Percentiles rank a stretch among this genome's conserved stretches.
These are phyloP conservation scores for Uria lomvia DNA, from an alignment of 2,113 vertebrate genomes.

Conservation along the genomic window DNA sequence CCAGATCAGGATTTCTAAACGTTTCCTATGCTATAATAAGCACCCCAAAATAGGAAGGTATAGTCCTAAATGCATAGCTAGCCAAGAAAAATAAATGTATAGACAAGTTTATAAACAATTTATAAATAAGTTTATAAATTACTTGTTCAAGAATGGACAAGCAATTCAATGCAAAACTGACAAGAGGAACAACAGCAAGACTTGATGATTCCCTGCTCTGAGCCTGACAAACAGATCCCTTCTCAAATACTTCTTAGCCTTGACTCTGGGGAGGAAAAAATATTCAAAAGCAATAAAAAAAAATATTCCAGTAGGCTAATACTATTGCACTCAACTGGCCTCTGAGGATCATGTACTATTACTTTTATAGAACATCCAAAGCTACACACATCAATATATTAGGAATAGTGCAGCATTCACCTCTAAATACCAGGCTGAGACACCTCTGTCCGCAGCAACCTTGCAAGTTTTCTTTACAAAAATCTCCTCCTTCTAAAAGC, in stretches of 20 bases:
- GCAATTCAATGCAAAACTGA: background rate
- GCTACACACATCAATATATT: background rate
- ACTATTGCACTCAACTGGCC: rapidly evolving
- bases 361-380: background rate
- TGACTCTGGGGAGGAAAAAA: background rate
- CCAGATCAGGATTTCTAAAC: background rate
- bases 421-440: background rate
- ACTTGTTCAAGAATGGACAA: background rate
- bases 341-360: rapidly evolving
- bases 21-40: background rate
- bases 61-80: background rate
- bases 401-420: background rate
- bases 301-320: background rate
- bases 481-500: background rate
- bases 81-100: background rate
- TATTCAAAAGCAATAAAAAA: background rate
- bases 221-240: background rate
- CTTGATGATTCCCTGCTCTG: background rate
- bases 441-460: background rate
- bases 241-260: background rate
- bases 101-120: background rate
- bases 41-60: background rate
- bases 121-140: background rate
- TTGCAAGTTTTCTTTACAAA: background rate
- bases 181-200: background rate